A percentile compares a stretch with the other conserved stretches of the same genome.
phyloP scores from a whole-genome alignment of 2,888 invertebrate genomes.

The Drosophila mimica region DNA sequence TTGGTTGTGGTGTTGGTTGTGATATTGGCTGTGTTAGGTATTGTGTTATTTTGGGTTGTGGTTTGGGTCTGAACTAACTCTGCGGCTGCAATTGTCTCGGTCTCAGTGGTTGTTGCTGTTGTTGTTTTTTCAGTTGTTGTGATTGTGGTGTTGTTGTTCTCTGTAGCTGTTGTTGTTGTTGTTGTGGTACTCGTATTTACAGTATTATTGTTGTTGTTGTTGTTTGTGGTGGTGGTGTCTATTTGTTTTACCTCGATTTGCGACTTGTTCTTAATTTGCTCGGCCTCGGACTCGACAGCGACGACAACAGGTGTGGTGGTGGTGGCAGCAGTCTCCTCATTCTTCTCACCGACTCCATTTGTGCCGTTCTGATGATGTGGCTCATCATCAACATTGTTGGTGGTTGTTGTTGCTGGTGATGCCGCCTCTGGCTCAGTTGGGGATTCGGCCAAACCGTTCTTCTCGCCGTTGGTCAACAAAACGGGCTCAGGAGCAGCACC shows the following conservation, averaged over 20 bases:
- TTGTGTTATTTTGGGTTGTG: constrained; percentile 58
- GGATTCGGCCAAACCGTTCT: constrained; percentile 71
- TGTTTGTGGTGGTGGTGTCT: constrained; percentile 57
- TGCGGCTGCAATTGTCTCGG: constrained; percentile 72
- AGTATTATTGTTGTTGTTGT: constrained; percentile 56
- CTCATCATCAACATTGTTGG: constrained; percentile 58
- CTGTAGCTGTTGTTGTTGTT: constrained; percentile 61
- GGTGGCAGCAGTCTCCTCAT: constrained; percentile 62
- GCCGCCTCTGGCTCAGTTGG: constrained; percentile 64
- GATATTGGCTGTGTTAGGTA: constrained; percentile 43
- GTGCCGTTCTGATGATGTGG: constrained; percentile 78
- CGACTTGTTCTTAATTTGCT: constrained; percentile 75
- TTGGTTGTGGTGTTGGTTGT: constrained; percentile 40
- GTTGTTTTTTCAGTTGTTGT: constrained; percentile 39
- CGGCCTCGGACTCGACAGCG: constrained; percentile 65
- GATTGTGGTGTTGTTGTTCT: constrained; percentile 59
- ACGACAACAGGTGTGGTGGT: constrained; percentile 57
- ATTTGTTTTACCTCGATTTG: constrained; percentile 83
- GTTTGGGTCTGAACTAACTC: constrained; percentile 79
- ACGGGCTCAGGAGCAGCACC: constrained; percentile 45
- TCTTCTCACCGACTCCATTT: constrained; percentile 61
- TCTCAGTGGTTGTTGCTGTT: constrained; percentile 58
- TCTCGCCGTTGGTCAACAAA: constrained; percentile 76
- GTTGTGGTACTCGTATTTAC: constrained; percentile 74
- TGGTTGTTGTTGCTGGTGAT: constrained; percentile 4